Evolutionary conservation across 2,888 invertebrate genomes (phyloP), one percentile per base, ranked within the genome.

Genomic region (Globia sparganii): DNA sequence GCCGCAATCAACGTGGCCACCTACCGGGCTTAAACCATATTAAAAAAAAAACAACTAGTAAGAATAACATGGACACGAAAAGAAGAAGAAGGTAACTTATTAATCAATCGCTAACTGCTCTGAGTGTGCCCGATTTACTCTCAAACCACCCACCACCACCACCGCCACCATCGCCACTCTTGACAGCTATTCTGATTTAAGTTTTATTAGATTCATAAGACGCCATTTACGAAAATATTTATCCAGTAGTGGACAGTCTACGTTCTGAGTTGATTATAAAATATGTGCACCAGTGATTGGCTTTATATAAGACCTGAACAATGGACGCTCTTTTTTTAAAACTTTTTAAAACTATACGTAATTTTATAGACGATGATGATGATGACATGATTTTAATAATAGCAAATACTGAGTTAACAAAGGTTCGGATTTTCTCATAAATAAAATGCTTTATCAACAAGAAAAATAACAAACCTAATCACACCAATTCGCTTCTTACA

Each of bases 401-500:
- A 25, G 25, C 18, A 46, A 59, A n/a, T n/a, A 31, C 37, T 21
- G 8, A 71, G 18, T 37, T 58, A 6, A 6, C 6, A 58, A 34
- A 15, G 34, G 25, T n/a, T 34, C 53, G 28, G 15, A 74, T 18
- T 53, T 81, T 31, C 31, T 37, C 34, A n/a, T 56, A 67, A 46
- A 67, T 15, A 21, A 70, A 61, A 83, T 8, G 15, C 25, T 5
- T 28, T 11, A 18, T 2, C 4, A 59, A 59, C 31, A 72, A 73
- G 40, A 72, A 77, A 72, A 77, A 84, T 13, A 37, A 71, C 43
- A 56, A 72, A 72, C 81, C 76, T 77, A 86, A 84, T 88, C 72
- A 86, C 65, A 61, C 75, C 86, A 79, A 84, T 84, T 81, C 71
- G 72, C 59, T 84, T 77, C 76, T 80, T 77, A 66, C 58, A 59